Base-by-base conservation (phyloP, 2,113 vertebrate genomes). In the Pachypanchax playfairii region DNA sequence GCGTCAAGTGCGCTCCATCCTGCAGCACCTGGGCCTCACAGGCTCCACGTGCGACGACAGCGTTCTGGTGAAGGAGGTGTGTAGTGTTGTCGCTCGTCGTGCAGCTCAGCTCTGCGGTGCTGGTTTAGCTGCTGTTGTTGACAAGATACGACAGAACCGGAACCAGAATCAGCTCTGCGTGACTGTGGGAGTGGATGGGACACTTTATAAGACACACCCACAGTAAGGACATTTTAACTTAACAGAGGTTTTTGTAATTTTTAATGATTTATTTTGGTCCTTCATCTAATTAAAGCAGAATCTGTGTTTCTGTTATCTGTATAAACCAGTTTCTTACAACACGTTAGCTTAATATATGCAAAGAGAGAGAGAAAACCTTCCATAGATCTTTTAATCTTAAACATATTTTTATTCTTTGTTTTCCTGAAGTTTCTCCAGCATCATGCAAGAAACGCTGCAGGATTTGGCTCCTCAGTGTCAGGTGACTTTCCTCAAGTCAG, bases 21-120 rank as follows among this genome's bases (percentile, higher is more conserved):
- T 99, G 48, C 96, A 93, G 82, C 96, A 97, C 73, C 74, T 99
- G 1, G 97, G 97, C 1, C 91, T 99, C 28, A 94, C 95, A 61
- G 92, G 81, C 80, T 94, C 92, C 84, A 98, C 97, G 0, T 98
- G 96, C 0, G 96, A 99, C 0, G 97, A 99, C 91, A 96, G 96
- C 77, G 96, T 98, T 62, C 93, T 97, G 0, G 97, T 99, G 49
- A 99, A 98, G 86, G 97, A 98, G 82, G 97, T 98, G 81, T 99
- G 97, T 73, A 75, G 92, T 0, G 93, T 95, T 48, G 95, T 99
- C 5, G 90, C 95, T 0, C 88, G 90, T 13, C 88, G 96, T 0
- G 97, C 96, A 0, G 97, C 96, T 0, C 96, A 98, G 90, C 92
- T 99, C 54, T 98, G 97, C 0, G 96, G 94, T 0, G 96, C 96